Conservation (phyloP, 1,140 invertebrate species). For the Drosophila carrolli region DNA sequence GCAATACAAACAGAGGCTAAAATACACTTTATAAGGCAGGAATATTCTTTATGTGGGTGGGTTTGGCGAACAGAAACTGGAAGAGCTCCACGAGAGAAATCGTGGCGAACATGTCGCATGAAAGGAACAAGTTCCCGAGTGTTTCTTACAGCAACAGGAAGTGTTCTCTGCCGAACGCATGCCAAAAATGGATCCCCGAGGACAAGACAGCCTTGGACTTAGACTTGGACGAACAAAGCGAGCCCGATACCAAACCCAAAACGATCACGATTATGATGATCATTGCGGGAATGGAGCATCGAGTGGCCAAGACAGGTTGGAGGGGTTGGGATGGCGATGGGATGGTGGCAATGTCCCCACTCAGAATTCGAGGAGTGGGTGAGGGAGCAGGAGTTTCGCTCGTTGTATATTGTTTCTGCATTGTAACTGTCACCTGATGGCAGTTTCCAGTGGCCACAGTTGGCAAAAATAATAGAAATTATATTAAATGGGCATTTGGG, state of each 20-base stretch:
- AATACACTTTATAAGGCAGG: conserved; percentile 12
- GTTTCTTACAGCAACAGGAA: conserved; percentile 79
- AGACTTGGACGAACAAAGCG: neutral
- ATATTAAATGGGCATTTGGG: conserved; percentile 80
- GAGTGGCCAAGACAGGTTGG: conserved; percentile 35
- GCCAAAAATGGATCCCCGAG: conserved; percentile 76
- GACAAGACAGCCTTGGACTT: conserved; percentile 60
- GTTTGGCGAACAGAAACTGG: conserved; percentile 11
- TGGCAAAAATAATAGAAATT: conserved; percentile 80
- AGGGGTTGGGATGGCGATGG: conserved; percentile 1
- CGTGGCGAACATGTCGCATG: conserved; percentile 40
- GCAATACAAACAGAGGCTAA: conserved; percentile 31
- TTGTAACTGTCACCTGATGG: conserved; percentile 65
- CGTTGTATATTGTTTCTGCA: conserved; percentile 62
- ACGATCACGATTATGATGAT: conserved; percentile 80
- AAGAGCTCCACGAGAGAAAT: conserved; percentile 2
- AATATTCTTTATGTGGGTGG: conserved; percentile 45
- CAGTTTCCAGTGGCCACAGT: conserved; percentile 66
- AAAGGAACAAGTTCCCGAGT: conserved; percentile 59
- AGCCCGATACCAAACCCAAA: conserved; percentile 19
- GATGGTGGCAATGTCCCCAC: conserved; percentile 61
- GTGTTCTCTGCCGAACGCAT: conserved; percentile 76
- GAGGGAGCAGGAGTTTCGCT: conserved; percentile 6
- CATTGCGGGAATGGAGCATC: conserved; percentile 41
- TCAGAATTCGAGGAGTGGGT: conserved; percentile 17